Base-by-base conservation (phyloP, 2,113 vertebrate species). In the Myiozetetes cayanensis region DNA sequence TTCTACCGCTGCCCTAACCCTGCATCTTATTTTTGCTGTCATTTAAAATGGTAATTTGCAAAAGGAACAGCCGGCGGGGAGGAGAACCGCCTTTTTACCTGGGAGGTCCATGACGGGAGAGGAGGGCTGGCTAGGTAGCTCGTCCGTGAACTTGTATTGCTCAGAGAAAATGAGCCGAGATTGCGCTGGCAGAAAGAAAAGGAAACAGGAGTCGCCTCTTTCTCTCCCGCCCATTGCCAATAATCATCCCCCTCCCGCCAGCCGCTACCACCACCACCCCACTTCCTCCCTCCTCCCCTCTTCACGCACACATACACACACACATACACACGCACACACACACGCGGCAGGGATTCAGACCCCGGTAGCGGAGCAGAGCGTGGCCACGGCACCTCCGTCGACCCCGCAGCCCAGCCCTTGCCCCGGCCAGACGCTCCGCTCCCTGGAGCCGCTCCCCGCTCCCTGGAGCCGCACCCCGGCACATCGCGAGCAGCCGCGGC, bases 161-260 rank as follows among this genome's bases (percentile, higher is more conserved):
- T 93, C 71, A 90, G 96, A 95, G 93, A 93, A 96, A 97, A 97
- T 91, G 97, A 97, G 97, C 89, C 56, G 95, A 96, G 97, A 87
- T 70, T 95, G 95, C 94, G 97, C 97, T 96, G 96, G 89, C 95
- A 90, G 96, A 93, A 85, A 98, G 97, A 97, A 97, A 97, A 97
- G 95, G 97, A 97, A 84, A 95, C 93, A 88, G 88, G 92, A 97
- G 95, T 97, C 96, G 96, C 98, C 98, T 98, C 97, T 97, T 93
- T 97, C 97, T 97, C 98, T 98, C 98, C 98, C 97, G 98, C 98
- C 98, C 99, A 98, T 98, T 98, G 97, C 97, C 98, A 98, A 97
- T 97, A 97, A 96, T 96, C 62, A 24, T 50, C 71, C 81, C 92
- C 94, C 93, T 73, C 94, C 77, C 94, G 87, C 98, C 97, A 98